A percentile compares a stretch with the other conserved stretches of the same genome.
Conservation (phyloP, 2,888 invertebrate species). For the Caenorhabditis uteleia region DNA sequence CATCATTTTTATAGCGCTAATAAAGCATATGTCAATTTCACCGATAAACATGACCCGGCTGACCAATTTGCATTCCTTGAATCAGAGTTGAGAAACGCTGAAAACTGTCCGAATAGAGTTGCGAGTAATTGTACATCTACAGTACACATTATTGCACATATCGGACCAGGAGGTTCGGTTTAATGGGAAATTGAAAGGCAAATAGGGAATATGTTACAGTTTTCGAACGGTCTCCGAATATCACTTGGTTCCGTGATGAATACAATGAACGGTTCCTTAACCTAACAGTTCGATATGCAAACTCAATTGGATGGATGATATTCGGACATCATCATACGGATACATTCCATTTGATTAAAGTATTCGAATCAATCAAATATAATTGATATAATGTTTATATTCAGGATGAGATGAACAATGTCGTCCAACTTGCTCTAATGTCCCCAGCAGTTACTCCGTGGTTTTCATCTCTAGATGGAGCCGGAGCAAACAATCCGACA, state of each 20-base stretch:
- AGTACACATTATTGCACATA: slow-evolving; percentile 66
- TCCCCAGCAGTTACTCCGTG: slow-evolving; percentile 89
- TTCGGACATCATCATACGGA: slow-evolving; percentile 71
- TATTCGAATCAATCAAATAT: slow-evolving; percentile 7
- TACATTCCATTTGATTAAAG: slow-evolving; percentile 68
- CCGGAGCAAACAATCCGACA: slow-evolving; percentile 68
- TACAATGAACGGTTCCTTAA: slow-evolving; percentile 69
- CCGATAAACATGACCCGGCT: slow-evolving; percentile 57
- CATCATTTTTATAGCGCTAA: slow-evolving; percentile 43
- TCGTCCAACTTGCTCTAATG: slow-evolving; percentile 76
- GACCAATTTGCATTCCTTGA: slow-evolving; percentile 65
- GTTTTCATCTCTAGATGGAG: slow-evolving; percentile 74
- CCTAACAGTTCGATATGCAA: slow-evolving; percentile 66
- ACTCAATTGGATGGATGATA: slow-evolving; percentile 70
- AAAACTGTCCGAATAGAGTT: slow-evolving; percentile 25
- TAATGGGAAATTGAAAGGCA: not conserved
- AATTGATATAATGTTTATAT: slow-evolving; percentile 3
- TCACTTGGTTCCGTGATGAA: slow-evolving; percentile 69
- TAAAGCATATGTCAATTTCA: slow-evolving; percentile 51
- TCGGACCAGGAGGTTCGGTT: slow-evolving; percentile 60
- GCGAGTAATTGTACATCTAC: slow-evolving; percentile 30
- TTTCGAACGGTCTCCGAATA: slow-evolving; percentile 68
- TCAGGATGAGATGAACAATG: slow-evolving; percentile 69
- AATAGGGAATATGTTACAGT: slow-evolving; percentile 48
- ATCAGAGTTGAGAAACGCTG: slow-evolving; percentile 44